A percentile compares a stretch with the other conserved stretches of the same genome.
Evolutionary conservation across 2,113 vertebrate species (phyloP).

Genomic region (Hyperoodon ampullatus): DNA sequence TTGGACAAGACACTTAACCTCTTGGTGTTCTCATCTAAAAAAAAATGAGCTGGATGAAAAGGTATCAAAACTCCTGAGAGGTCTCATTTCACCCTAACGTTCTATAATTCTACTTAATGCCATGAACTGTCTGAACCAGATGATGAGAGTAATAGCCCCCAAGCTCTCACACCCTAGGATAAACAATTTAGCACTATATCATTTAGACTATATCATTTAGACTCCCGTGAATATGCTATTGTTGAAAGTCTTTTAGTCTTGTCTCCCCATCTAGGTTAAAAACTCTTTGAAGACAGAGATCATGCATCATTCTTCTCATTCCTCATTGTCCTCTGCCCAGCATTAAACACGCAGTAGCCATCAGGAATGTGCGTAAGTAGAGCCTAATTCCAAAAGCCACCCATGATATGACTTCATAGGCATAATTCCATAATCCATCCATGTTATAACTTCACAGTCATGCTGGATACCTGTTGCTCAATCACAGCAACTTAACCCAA

Average conservation of each 20-base stretch:
- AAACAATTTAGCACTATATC: not conserved
- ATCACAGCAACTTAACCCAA: not conserved
- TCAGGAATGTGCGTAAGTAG: not conserved
- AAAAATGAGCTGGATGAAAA: not conserved
- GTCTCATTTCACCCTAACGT: not conserved
- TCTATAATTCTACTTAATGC: not conserved
- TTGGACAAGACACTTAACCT: not conserved
- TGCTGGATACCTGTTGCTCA: not conserved
- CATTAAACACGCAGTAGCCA: not conserved
- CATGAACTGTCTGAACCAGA: not conserved
- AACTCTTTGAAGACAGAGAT: not conserved
- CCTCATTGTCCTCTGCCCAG: not conserved
- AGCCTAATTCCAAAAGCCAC: not conserved
- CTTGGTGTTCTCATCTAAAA: not conserved
- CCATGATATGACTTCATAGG: not conserved
- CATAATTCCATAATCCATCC: not conserved
- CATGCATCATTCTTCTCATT: not conserved
- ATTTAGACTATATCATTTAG: not conserved
- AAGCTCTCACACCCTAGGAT: not conserved
- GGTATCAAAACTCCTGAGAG: not conserved
- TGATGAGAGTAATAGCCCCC: not conserved
- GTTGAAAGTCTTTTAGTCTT: not conserved
- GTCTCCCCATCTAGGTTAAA: not conserved
- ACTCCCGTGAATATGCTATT: not conserved
- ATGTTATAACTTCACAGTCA: not conserved